Conservation (phyloP, 2,113 vertebrate species). For the Indri indri region DNA sequence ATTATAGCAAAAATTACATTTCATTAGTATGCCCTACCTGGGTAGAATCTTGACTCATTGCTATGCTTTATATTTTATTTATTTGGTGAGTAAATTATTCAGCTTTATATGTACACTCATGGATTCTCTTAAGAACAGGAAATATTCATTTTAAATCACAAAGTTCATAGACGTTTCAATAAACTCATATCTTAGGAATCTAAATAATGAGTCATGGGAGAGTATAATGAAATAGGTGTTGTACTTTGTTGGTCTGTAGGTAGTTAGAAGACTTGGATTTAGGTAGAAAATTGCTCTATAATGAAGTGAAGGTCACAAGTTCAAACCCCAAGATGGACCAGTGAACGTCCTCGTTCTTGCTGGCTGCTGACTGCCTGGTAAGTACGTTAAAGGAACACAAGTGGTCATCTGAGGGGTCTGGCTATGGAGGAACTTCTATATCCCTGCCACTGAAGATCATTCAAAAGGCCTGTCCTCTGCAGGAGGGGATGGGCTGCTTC, state of each 20-base stretch:
- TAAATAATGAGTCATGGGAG: not conserved
- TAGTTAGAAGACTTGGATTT: not conserved
- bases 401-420: not conserved
- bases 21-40: not conserved
- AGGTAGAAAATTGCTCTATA: not conserved
- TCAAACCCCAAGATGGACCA: not conserved
- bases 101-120: not conserved
- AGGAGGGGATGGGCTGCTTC: accelerated
- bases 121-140: slow-evolving; percentile 3
- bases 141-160: not conserved
- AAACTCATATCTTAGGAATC: not conserved
- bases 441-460: not conserved
- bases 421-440: not conserved
- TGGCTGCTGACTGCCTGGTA: not conserved
- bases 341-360: not conserved
- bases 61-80: slow-evolving; percentile 46
- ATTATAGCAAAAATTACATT: not conserved
- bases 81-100: slow-evolving; percentile 34
- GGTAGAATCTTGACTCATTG: not conserved
- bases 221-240: not conserved
- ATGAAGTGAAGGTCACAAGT: not conserved
- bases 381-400: not conserved
- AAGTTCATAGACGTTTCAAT: not conserved
- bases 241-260: not conserved
- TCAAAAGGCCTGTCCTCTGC: not conserved